These are phyloP conservation scores for Actenoides hombroni DNA, from an alignment of 2,113 vertebrate genomes.

Conservation along the genomic window DNA sequence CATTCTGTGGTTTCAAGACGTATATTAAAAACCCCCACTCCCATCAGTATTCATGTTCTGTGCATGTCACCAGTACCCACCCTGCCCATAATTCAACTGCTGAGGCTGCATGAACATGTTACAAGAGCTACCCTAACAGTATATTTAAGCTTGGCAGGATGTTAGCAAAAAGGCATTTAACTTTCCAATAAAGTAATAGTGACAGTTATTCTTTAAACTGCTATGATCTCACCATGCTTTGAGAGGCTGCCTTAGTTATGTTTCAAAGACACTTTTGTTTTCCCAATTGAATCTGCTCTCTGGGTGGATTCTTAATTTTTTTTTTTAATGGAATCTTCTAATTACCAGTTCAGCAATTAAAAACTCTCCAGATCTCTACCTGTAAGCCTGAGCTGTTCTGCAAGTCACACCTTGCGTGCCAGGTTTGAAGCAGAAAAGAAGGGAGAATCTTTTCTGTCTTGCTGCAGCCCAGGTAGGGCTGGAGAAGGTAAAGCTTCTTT, in stretches of 20 bases:
- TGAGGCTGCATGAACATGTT: background rate
- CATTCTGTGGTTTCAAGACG: background rate
- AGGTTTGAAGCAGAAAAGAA: background rate
- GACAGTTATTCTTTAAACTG: background rate
- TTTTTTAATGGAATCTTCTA: background rate
- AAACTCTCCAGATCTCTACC: background rate
- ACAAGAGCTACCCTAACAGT: background rate
- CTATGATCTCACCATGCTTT: background rate
- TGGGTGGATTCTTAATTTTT: background rate
- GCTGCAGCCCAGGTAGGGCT: background rate
- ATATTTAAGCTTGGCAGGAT: background rate
- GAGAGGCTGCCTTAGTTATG: background rate
- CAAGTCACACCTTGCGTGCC: accelerated
- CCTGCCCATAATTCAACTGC: background rate
- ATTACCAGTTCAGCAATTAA: background rate
- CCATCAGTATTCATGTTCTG: background rate
- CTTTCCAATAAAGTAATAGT: background rate
- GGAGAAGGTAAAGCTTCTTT: background rate
- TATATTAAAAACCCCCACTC: background rate
- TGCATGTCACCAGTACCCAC: background rate
- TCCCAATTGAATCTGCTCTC: background rate
- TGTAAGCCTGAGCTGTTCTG: background rate
- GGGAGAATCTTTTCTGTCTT: background rate
- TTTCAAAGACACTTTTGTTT: background rate
- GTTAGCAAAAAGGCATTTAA: background rate